These are phyloP conservation scores for Marronus borbonicus DNA, from an alignment of 2,888 invertebrate species.

Conservation along the genomic window DNA sequence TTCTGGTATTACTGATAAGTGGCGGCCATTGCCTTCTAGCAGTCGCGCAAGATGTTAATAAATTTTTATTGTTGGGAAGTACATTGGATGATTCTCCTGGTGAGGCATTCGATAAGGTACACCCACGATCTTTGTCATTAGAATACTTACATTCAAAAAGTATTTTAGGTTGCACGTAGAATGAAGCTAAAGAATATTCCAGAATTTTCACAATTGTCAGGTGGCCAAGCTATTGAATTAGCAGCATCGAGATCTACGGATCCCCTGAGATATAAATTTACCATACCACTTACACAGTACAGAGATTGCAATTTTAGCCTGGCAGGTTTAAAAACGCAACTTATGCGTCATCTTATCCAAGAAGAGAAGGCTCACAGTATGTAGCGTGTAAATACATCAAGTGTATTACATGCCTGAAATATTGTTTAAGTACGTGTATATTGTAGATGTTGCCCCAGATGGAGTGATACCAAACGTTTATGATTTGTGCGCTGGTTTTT, in stretches of 20 bases:
- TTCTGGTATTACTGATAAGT: conserved; percentile 89
- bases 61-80: conserved; percentile 87
- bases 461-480: conserved; percentile 81
- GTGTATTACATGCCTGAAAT: conserved; percentile 15
- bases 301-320: conserved; percentile 94
- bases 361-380: conserved; percentile 56
- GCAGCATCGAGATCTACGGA: conserved; percentile 81
- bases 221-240: conserved; percentile 89
- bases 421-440: conserved; percentile 26
- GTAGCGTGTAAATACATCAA: conserved; percentile 22
- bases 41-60: conserved; percentile 80
- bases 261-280: conserved; percentile 78
- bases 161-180: conserved; percentile 80
- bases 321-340: conserved; percentile 83
- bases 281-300: conserved; percentile 76
- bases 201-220: conserved; percentile 81
- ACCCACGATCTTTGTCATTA: neutral
- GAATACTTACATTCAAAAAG: conserved; percentile 24
- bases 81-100: conserved; percentile 92
- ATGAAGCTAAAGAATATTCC: conserved; percentile 86
- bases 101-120: conserved; percentile 93
- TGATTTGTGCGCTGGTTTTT: conserved; percentile 91
- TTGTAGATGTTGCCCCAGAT: conserved; percentile 76
- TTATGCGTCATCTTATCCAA: conserved; percentile 63
- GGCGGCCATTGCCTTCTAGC: conserved; percentile 93